Conservation (phyloP, 2,888 invertebrate genomes). For the Calliphora vomitoria region DNA sequence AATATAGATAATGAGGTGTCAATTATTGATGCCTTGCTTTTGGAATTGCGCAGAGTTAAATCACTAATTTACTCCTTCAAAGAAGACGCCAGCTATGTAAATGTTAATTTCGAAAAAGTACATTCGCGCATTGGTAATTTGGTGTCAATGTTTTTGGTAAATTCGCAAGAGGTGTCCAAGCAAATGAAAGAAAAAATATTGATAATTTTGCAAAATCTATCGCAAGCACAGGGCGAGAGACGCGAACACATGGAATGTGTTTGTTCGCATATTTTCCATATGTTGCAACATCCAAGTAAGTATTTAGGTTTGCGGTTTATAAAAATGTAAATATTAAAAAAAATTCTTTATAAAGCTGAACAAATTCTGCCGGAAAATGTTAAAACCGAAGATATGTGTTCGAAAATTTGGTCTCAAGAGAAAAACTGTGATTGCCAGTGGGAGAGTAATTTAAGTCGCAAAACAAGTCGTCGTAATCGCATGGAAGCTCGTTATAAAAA, state of each 20-base stretch:
- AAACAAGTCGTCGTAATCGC: slow-evolving; percentile 84
- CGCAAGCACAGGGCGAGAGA: slow-evolving; percentile 80
- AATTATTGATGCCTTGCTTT: slow-evolving; percentile 87
- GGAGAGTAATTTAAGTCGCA: slow-evolving; percentile 84
- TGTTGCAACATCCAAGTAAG: slow-evolving; percentile 79
- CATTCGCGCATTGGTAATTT: slow-evolving; percentile 88
- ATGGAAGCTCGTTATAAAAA: slow-evolving; percentile 81
- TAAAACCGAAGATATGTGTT: slow-evolving; percentile 86
- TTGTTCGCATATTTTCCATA: slow-evolving; percentile 82
- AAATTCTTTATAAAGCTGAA: slow-evolving; percentile 63
- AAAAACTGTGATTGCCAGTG: slow-evolving; percentile 88
- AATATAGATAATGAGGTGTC: slow-evolving; percentile 86
- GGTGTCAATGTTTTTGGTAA: slow-evolving; percentile 87
- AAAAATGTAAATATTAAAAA: background rate
- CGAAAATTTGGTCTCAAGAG: slow-evolving; percentile 86
- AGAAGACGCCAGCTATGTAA: slow-evolving; percentile 88
- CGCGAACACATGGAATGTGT: slow-evolving; percentile 85
- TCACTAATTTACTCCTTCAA: slow-evolving; percentile 89
- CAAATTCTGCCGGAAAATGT: slow-evolving; percentile 85
- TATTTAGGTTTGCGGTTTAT: background rate
- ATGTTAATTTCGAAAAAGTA: slow-evolving; percentile 88
- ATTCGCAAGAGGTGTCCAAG: slow-evolving; percentile 78
- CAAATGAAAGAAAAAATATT: slow-evolving; percentile 78
- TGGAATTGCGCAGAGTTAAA: slow-evolving; percentile 89
- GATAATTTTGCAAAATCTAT: slow-evolving; percentile 78